A percentile compares a stretch with the other conserved stretches of the same genome.
Conservation (phyloP, 1,140 invertebrate genomes). For the Myzus persicae region DNA sequence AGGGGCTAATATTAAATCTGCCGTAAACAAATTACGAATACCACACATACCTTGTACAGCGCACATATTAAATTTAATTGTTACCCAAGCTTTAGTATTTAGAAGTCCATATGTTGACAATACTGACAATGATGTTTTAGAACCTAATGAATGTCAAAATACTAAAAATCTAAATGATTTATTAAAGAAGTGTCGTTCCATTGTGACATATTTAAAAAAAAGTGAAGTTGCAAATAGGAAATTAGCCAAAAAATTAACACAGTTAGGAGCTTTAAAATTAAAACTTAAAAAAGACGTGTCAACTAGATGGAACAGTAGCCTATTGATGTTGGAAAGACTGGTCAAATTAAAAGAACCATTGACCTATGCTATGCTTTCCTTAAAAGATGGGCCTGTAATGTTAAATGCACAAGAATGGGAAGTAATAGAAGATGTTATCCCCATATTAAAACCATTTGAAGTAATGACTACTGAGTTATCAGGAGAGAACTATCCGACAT, state of each 20-base stretch:
- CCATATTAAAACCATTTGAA: too few relatives aligned
- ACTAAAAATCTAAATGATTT: constrained; percentile 33
- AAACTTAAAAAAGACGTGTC: constrained; percentile 38
- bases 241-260: constrained; percentile 16
- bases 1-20: constrained; percentile 21
- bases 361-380: too few relatives aligned
- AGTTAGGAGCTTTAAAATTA: constrained; percentile 18
- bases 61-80: constrained; percentile 22
- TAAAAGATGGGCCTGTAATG: too few relatives aligned
- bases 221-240: too few relatives aligned
- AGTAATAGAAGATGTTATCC: too few relatives aligned
- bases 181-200: background rate
- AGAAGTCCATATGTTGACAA: background rate
- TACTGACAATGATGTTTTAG: background rate
- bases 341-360: too few relatives aligned
- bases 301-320: background rate
- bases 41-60: constrained; percentile 29
- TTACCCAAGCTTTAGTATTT: constrained; percentile 31
- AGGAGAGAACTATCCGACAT: too few relatives aligned
- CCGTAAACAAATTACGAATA: constrained; percentile 20
- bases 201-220: background rate
- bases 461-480: too few relatives aligned
- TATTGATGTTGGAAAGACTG: too few relatives aligned
- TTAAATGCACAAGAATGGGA: too few relatives aligned
- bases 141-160: constrained; percentile 28